Evolutionary conservation across 2,888 invertebrate species (phyloP).

Genomic region (Alsophila aescularia): DNA sequence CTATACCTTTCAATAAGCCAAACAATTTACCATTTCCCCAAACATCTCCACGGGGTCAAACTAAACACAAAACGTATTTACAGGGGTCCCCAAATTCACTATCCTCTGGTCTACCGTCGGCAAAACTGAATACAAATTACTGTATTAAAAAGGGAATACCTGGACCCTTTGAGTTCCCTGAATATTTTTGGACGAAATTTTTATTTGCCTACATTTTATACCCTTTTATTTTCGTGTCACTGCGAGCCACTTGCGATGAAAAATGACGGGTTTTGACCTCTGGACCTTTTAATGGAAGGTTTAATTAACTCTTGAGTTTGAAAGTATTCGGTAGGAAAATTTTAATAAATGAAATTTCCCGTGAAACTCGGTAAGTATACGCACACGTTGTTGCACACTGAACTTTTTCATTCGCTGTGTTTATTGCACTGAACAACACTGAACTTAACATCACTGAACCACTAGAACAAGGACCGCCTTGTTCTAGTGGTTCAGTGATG

Average conservation of each 20-base stretch:
- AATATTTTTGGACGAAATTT: constrained; percentile 30
- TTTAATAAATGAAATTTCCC: too few relatives aligned
- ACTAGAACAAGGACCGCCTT: too few relatives aligned
- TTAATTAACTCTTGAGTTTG: constrained; percentile 17
- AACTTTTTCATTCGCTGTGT: too few relatives aligned
- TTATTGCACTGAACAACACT: too few relatives aligned
- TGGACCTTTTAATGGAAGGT: constrained; percentile 4
- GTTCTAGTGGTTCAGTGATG: too few relatives aligned
- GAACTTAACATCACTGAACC: too few relatives aligned
- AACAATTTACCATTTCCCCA: constrained; percentile 8
- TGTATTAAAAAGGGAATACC: constrained; percentile 35
- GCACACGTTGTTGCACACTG: neutral
- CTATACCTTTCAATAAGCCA: constrained; percentile 27
- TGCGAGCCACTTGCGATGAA: constrained; percentile 12
- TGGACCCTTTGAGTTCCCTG: constrained; percentile 21
- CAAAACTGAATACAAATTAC: constrained; percentile 39
- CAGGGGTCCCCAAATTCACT: constrained; percentile 23
- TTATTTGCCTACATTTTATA: constrained; percentile 24
- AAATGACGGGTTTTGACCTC: constrained; percentile 14
- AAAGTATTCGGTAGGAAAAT: too few relatives aligned
- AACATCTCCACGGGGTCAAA: constrained; percentile 20
- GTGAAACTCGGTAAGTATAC: too few relatives aligned
- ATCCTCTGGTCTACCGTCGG: constrained; percentile 10
- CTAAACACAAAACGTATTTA: constrained; percentile 18
- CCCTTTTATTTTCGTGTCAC: constrained; percentile 30